Conservation (phyloP, 2,113 vertebrate genomes). For the Tichodroma muraria region DNA sequence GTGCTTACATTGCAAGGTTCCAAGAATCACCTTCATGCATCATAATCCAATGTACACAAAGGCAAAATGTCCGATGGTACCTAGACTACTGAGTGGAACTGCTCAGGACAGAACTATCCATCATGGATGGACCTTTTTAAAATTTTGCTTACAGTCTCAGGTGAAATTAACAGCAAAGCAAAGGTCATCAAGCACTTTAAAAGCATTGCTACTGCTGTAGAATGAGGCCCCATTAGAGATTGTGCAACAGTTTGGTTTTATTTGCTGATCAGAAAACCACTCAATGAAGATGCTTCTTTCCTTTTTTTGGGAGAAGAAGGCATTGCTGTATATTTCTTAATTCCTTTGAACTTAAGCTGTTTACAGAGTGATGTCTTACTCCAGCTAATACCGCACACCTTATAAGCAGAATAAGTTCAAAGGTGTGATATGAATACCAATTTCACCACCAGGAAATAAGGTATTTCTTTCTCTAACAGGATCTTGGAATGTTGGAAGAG, state of each 20-base stretch:
- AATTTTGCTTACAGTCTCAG: not conserved
- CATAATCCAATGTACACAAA: not conserved
- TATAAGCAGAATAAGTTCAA: not conserved
- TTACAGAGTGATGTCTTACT: not conserved
- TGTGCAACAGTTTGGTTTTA: not conserved
- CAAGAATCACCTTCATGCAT: constrained; percentile 60
- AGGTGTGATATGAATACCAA: not conserved
- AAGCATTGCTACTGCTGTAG: not conserved
- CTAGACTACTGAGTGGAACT: constrained; percentile 16
- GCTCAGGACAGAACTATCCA: not conserved
- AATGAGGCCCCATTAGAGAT: not conserved
- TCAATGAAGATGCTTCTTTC: not conserved
- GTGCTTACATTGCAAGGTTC: constrained; percentile 41
- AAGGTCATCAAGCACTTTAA: not conserved
- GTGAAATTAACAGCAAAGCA: not conserved
- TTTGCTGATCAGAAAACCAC: not conserved
- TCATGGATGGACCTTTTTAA: not conserved
- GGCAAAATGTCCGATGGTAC: not conserved
- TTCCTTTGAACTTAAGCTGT: not conserved
- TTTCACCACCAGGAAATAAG: not conserved
- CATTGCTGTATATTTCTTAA: not conserved
- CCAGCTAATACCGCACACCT: not conserved
- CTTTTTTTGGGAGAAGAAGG: not conserved
- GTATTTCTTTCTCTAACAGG: not conserved
- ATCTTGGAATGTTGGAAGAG: not conserved